Evolutionary conservation across 2,113 vertebrate genomes (phyloP).

Genomic region (Isichthys henryi): DNA sequence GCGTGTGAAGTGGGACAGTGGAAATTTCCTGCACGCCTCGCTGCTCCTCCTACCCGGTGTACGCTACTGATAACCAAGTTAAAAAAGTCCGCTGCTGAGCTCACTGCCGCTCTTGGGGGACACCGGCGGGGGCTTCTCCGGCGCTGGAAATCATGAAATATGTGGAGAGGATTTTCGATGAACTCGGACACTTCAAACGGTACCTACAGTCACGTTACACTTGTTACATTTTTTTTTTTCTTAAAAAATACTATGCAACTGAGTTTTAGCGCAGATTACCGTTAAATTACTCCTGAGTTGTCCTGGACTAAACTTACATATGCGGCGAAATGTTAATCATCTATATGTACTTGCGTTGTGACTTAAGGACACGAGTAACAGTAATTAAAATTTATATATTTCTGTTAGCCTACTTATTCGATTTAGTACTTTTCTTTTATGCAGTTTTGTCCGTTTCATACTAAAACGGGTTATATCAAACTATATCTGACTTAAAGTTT

Average conservation of each 20-base stretch:
- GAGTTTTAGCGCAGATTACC: neutral
- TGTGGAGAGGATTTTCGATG: constrained; percentile 61
- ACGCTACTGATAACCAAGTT: neutral
- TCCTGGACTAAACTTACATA: neutral
- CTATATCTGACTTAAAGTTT: neutral
- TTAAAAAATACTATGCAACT: neutral
- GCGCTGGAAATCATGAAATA: constrained; percentile 41
- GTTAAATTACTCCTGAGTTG: neutral
- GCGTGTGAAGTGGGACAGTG: neutral
- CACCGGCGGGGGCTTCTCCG: neutral
- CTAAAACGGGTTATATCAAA: neutral
- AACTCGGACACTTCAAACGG: constrained; percentile 65
- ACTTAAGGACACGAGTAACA: neutral
- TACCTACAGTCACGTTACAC: constrained; percentile 23
- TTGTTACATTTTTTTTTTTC: neutral
- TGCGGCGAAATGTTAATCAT: neutral
- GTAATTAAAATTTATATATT: neutral
- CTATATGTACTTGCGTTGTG: neutral
- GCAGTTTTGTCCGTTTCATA: neutral
- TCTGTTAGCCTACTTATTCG: neutral
- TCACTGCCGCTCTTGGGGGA: neutral
- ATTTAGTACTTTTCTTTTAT: neutral
- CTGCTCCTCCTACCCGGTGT: constrained; percentile 5
- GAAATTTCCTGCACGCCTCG: neutral
- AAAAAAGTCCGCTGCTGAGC: neutral